These are phyloP conservation scores for Corythornis cristatus DNA, from an alignment of 2,113 vertebrate genomes.

Conservation along the genomic window DNA sequence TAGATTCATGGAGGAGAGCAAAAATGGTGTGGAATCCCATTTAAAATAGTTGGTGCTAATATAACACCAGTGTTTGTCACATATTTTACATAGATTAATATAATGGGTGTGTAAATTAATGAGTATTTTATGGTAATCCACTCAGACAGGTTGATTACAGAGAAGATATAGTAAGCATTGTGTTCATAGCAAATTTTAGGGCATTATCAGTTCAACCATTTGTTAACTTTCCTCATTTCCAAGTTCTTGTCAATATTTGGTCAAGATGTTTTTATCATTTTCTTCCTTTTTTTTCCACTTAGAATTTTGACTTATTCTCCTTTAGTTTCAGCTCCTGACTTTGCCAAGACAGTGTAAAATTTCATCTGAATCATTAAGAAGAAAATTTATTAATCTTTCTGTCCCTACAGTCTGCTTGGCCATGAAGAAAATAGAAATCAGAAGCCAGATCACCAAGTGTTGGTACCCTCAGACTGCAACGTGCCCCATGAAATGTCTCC, in stretches of 20 bases:
- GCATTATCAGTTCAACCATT: conserved; percentile 41
- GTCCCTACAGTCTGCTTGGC: neutral
- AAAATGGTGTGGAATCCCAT: neutral
- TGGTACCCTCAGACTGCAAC: neutral
- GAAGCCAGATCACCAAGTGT: neutral
- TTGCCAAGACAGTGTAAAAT: neutral
- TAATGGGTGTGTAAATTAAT: neutral
- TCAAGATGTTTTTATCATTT: neutral
- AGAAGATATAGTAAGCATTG: conserved; percentile 13
- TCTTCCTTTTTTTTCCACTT: neutral
- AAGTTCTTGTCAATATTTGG: conserved; percentile 51
- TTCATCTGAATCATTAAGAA: neutral
- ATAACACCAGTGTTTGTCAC: too few relatives aligned
- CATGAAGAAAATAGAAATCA: neutral
- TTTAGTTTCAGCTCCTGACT: neutral
- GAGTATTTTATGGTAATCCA: neutral
- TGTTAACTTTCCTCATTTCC: conserved; percentile 23
- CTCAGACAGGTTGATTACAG: neutral
- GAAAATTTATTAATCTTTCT: neutral
- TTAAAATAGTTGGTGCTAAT: neutral
- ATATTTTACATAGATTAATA: neutral
- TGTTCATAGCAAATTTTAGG: neutral
- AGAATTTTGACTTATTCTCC: neutral
- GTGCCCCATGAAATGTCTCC: neutral
- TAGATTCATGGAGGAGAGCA: neutral